phyloP scores from a whole-genome alignment of 2,888 invertebrate genomes.

The Silvanus unidentatus region DNA sequence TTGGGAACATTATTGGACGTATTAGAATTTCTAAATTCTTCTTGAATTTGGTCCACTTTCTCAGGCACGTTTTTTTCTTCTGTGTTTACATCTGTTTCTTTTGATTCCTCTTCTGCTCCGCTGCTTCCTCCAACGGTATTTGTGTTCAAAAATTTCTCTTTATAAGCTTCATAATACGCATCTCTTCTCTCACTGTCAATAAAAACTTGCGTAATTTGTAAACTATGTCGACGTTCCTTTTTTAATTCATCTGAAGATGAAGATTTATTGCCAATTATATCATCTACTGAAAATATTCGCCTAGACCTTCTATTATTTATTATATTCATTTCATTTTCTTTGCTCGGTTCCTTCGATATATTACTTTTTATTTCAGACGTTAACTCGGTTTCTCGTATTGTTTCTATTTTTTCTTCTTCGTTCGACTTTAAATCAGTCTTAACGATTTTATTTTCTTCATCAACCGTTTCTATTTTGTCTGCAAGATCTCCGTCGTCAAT shows the following conservation, averaged over 20 bases:
- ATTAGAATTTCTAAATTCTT: background rate
- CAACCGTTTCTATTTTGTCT: too few relatives aligned
- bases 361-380: too few relatives aligned
- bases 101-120: too few relatives aligned
- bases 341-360: too few relatives aligned
- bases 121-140: too few relatives aligned
- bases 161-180: background rate
- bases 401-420: too few relatives aligned
- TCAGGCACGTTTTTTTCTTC: background rate
- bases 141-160: too few relatives aligned
- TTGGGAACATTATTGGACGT: conserved; percentile 4
- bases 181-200: background rate
- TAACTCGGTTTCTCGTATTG: too few relatives aligned
- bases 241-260: background rate
- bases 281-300: conserved; percentile 36
- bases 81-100: background rate
- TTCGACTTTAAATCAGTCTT: too few relatives aligned
- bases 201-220: background rate
- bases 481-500: too few relatives aligned
- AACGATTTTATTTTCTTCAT: too few relatives aligned
- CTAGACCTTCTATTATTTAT: conserved; percentile 14
- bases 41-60: background rate
- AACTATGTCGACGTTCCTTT: background rate
- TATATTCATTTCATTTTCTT: conserved; percentile 6
- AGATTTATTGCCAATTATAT: conserved; percentile 29